These are phyloP conservation scores for Lynx canadensis DNA, from an alignment of 2,113 vertebrate species.

Conservation along the genomic window DNA sequence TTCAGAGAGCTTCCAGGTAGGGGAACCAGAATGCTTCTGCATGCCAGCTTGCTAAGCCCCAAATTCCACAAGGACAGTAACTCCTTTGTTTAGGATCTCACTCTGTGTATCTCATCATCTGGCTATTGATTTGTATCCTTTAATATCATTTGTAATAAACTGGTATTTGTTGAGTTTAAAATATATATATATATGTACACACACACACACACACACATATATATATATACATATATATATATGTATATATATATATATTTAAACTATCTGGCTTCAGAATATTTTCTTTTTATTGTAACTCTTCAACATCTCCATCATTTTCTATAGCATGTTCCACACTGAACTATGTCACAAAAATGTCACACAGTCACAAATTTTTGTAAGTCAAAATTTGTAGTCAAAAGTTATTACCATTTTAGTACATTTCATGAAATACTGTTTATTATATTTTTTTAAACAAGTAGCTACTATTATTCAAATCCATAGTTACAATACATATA, in stretches of 20 bases:
- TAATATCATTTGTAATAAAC: background rate
- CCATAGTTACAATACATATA: background rate
- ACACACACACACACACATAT: background rate
- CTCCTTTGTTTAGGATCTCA: background rate
- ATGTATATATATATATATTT: background rate
- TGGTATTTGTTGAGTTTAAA: background rate
- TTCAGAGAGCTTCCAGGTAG: background rate
- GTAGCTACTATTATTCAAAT: background rate
- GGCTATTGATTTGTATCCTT: background rate
- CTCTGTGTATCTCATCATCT: background rate
- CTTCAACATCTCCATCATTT: background rate
- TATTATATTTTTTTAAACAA: background rate
- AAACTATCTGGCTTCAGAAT: background rate
- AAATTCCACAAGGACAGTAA: background rate
- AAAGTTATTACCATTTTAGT: background rate
- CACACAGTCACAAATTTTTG: background rate
- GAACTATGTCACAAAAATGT: background rate
- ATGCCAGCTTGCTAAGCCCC: background rate
- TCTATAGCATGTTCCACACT: background rate
- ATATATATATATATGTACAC: background rate
- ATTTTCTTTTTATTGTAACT: background rate
- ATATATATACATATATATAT: background rate
- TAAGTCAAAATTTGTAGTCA: background rate
- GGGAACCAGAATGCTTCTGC: background rate
- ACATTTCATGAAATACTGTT: background rate